phyloP scores from a whole-genome alignment of 2,797 vertebrate genomes.

The Calcarius lapponicus region DNA sequence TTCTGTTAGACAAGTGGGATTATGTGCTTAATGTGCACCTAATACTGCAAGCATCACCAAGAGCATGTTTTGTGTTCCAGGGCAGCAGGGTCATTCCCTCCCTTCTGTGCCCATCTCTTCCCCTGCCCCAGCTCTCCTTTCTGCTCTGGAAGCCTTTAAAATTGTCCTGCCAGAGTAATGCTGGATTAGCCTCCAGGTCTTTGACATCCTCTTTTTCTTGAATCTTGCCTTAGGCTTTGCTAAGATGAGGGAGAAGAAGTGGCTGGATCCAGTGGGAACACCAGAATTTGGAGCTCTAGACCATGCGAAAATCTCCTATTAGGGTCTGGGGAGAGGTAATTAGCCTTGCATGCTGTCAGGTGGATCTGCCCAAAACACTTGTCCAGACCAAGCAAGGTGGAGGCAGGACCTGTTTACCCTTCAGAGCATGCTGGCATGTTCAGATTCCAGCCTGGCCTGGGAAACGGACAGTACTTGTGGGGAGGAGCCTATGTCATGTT shows the following conservation, averaged over 20 bases:
- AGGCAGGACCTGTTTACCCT: neutral
- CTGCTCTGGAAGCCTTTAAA: constrained; percentile 17
- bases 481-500: rapidly evolving
- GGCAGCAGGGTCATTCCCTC: neutral
- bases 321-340: constrained; percentile 65
- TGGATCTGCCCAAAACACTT: neutral
- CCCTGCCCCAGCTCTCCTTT: neutral
- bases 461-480: neutral
- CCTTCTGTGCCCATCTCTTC: neutral
- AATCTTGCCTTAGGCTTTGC: constrained; percentile 63
- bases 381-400: neutral
- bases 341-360: constrained; percentile 45
- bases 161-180: constrained; percentile 7
- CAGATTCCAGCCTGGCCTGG: neutral
- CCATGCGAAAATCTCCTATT: constrained; percentile 40
- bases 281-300: constrained; percentile 52
- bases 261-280: constrained; percentile 51
- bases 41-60: neutral
- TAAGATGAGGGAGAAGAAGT: constrained; percentile 63
- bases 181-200: neutral
- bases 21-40: neutral
- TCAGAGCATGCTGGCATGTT: neutral
- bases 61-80: neutral
- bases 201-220: constrained; percentile 61
- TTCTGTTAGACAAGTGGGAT: neutral